Conservation (phyloP, 1,140 invertebrate genomes). For the Chlorops oryzae region DNA sequence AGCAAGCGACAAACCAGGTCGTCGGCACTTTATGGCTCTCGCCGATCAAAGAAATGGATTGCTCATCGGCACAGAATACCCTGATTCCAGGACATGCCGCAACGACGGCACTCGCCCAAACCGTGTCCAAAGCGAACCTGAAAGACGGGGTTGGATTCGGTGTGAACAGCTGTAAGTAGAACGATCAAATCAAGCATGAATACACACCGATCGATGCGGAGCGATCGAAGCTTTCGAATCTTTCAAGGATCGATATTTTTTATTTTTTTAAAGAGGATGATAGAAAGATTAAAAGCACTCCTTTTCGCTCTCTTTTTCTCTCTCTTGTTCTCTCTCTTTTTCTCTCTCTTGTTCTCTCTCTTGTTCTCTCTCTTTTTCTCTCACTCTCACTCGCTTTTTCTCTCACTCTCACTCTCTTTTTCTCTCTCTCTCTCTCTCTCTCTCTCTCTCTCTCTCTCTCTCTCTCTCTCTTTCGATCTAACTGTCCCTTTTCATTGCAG, state of each 20-base stretch:
- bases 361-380: neutral
- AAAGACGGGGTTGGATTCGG: slow-evolving; percentile 17
- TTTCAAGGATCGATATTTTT: too few relatives aligned
- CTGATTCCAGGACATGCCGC: slow-evolving; percentile 55
- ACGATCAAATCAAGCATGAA: neutral
- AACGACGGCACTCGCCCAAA: slow-evolving; percentile 39
- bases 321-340: neutral
- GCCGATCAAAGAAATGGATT: slow-evolving; percentile 70
- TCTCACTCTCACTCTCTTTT: too few relatives aligned
- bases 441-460: neutral
- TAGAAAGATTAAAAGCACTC: too few relatives aligned
- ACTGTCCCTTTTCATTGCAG: slow-evolving; percentile 18
- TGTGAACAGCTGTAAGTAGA: slow-evolving; percentile 18
- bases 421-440: neutral
- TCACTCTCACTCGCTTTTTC: too few relatives aligned
- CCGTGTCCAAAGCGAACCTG: slow-evolving; percentile 26
- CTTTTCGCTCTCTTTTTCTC: too few relatives aligned
- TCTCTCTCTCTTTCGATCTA: neutral
- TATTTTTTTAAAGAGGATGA: too few relatives aligned
- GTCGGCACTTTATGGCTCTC: slow-evolving; percentile 68
- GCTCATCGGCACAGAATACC: slow-evolving; percentile 61
- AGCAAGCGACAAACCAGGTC: slow-evolving; percentile 55
- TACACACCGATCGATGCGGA: neutral
- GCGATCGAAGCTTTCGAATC: too few relatives aligned
- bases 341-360: neutral